A percentile compares a stretch with the other conserved stretches of the same genome.
phyloP scores from a whole-genome alignment of 2,888 invertebrate species.

The Ophioninae sp. region DNA sequence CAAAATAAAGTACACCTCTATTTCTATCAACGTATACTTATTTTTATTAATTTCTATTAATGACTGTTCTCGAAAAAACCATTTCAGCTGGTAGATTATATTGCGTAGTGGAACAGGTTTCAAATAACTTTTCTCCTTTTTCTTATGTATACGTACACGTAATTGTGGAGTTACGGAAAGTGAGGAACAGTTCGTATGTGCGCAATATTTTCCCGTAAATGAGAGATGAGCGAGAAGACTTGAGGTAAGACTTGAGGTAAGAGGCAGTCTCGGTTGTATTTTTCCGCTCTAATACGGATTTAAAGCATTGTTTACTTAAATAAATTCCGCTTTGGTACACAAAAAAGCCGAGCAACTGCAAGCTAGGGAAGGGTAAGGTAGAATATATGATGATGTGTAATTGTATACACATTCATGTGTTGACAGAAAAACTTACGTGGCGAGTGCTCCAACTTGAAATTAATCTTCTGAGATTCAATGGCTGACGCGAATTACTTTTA shows the following conservation, averaged over 20 bases:
- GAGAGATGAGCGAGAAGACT: slow-evolving; percentile 46
- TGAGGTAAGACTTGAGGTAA: slow-evolving; percentile 62
- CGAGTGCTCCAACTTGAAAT: background rate
- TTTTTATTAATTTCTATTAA: too few relatives aligned
- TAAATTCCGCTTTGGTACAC: slow-evolving; percentile 58
- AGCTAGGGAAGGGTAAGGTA: background rate
- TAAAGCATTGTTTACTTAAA: slow-evolving; percentile 67
- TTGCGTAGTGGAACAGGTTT: too few relatives aligned
- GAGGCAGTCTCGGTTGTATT: background rate
- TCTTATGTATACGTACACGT: slow-evolving; percentile 3
- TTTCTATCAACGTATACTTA: too few relatives aligned
- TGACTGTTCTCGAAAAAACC: too few relatives aligned
- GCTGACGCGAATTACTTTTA: background rate
- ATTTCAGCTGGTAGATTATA: too few relatives aligned
- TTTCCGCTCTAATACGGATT: background rate
- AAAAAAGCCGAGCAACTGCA: background rate
- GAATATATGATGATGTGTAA: background rate
- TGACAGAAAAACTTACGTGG: background rate
- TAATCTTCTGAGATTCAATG: background rate
- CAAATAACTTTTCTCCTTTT: too few relatives aligned
- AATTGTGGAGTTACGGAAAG: slow-evolving; percentile 33
- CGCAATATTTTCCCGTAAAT: slow-evolving; percentile 47
- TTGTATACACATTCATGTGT: background rate
- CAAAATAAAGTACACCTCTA: too few relatives aligned
- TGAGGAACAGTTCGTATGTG: slow-evolving; percentile 18